phyloP scores from a whole-genome alignment of 2,113 vertebrate genomes.

The Prolemur simus region DNA sequence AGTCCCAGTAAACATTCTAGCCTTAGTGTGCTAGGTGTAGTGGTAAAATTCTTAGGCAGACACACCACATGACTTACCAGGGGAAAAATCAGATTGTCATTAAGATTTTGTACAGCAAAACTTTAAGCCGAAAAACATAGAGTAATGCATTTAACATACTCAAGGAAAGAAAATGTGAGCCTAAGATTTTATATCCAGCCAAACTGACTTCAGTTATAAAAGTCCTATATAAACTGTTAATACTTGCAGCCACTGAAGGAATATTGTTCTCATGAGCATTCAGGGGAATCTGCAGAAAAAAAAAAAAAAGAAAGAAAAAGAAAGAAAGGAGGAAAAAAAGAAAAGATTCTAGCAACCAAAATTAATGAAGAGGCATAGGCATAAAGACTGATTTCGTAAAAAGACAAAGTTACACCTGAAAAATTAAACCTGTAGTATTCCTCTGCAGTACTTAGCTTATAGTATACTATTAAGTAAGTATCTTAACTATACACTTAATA shows the following conservation, averaged over 20 bases:
- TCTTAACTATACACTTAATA: neutral
- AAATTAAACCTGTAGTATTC: neutral
- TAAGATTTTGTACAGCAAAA: neutral
- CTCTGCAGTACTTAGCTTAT: neutral
- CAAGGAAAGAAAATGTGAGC: neutral
- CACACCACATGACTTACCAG: neutral
- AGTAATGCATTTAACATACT: neutral
- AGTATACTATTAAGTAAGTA: neutral
- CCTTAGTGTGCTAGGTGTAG: neutral
- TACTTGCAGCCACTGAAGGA: neutral
- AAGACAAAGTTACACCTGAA: neutral
- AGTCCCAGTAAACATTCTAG: neutral
- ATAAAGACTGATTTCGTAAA: neutral
- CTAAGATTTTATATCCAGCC: neutral
- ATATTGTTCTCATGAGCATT: neutral
- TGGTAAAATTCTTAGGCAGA: neutral
- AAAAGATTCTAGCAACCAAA: neutral
- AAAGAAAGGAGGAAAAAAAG: no score
- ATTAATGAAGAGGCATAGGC: neutral
- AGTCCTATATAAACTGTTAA: neutral
- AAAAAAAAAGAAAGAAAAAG: no score
- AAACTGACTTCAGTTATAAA: neutral
- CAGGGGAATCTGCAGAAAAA: neutral
- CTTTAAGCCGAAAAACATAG: neutral
- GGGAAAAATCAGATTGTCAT: neutral